Percentiles rank a stretch among this genome's conserved stretches.
These are phyloP conservation scores for Triplophysa tibetana DNA, from an alignment of 2,113 vertebrate genomes.

Conservation along the genomic window DNA sequence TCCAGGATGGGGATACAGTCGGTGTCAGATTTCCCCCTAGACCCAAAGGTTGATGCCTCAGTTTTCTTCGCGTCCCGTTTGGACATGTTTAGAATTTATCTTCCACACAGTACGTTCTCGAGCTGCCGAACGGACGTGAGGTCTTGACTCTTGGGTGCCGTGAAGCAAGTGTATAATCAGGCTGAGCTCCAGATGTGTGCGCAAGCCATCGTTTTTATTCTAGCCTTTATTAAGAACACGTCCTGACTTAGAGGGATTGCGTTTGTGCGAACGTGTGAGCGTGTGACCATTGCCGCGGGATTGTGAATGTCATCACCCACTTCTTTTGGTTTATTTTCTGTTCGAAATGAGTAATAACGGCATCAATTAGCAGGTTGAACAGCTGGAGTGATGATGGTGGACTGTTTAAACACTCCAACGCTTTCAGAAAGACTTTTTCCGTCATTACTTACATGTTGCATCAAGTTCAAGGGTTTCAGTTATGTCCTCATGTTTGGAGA, in stretches of 20 bases:
- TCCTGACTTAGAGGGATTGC: conserved; percentile 11
- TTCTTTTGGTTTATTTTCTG: conserved; percentile 28
- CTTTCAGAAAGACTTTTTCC: neutral
- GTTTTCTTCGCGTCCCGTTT: conserved; percentile 43
- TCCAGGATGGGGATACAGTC: conserved; percentile 56
- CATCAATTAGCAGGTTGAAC: conserved; percentile 28
- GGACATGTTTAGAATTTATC: conserved; percentile 54
- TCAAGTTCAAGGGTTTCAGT: neutral
- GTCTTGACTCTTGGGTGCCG: conserved; percentile 26
- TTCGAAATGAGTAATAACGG: conserved; percentile 25
- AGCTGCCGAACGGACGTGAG: conserved; percentile 12
- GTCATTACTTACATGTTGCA: neutral
- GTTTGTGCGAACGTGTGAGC: conserved; percentile 1
- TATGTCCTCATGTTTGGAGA: neutral
- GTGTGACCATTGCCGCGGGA: neutral
- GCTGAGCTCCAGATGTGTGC: conserved; percentile 54
- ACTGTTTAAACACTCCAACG: neutral
- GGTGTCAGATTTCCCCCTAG: conserved; percentile 57
- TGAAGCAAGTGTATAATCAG: conserved; percentile 46
- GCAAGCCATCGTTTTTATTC: conserved; percentile 28
- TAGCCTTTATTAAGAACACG: conserved; percentile 1
- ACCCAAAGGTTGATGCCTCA: conserved; percentile 2
- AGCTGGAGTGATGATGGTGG: conserved; percentile 15
- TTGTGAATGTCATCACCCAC: conserved; percentile 38
- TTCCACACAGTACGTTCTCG: neutral